These are phyloP conservation scores for Platanista minor DNA, from an alignment of 2,113 vertebrate species.

Conservation along the genomic window DNA sequence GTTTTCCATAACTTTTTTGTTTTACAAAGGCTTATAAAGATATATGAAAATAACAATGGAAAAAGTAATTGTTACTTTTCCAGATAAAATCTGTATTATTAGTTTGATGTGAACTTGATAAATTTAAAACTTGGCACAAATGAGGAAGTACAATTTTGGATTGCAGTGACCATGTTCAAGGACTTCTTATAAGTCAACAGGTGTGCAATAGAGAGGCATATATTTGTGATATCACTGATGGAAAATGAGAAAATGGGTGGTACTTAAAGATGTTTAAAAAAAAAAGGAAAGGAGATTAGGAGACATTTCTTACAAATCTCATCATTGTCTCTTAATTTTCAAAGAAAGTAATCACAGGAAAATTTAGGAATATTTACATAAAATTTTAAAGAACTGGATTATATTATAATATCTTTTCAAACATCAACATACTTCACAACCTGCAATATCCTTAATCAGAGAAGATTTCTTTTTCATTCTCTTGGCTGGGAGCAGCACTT, in stretches of 20 bases:
- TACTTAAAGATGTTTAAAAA: background rate
- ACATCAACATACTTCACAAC: slow-evolving; percentile 31
- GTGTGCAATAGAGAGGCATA: background rate
- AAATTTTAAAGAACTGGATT: slow-evolving; percentile 15
- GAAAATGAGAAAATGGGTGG: slow-evolving; percentile 35
- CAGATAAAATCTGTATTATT: background rate
- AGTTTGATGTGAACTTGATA: background rate
- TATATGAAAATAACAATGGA: background rate
- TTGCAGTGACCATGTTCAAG: background rate
- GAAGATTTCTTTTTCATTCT: slow-evolving; percentile 20
- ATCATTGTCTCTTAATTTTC: slow-evolving; percentile 55
- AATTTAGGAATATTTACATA: slow-evolving; percentile 59
- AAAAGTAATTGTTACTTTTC: background rate
- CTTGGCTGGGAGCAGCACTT: background rate
- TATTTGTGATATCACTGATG: background rate
- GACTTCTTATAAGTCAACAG: background rate
- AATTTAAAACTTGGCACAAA: background rate
- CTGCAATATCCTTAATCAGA: slow-evolving; percentile 49
- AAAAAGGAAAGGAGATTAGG: background rate
- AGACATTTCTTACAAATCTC: slow-evolving; percentile 4
- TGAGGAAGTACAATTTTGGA: background rate
- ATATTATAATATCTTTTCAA: slow-evolving; percentile 17
- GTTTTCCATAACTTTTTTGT: background rate
- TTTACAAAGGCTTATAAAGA: background rate
- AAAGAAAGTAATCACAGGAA: slow-evolving; percentile 37